These are phyloP conservation scores for Nymphalis c-album DNA, from an alignment of 2,888 invertebrate species.

Conservation along the genomic window DNA sequence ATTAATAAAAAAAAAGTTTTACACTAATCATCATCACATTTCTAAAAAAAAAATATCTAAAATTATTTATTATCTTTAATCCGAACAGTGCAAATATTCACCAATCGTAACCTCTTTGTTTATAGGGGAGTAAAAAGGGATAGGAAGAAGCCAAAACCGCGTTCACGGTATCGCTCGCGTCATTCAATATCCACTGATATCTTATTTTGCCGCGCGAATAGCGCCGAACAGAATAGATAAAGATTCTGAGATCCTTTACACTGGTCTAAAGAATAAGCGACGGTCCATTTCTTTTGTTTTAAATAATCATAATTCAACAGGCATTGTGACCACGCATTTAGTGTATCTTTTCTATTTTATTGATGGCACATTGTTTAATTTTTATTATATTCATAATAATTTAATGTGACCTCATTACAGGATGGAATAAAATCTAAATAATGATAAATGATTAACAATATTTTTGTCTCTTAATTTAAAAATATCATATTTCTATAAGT, in stretches of 20 bases:
- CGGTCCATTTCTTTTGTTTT: neutral
- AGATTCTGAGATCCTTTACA: constrained; percentile 52
- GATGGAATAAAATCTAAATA: no score
- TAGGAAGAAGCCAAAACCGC: constrained; percentile 51
- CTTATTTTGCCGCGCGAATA: constrained; percentile 74
- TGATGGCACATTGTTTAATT: no score
- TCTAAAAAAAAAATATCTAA: neutral
- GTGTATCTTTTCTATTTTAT: no score
- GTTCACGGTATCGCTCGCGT: constrained; percentile 59
- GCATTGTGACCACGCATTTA: no score
- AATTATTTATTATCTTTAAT: constrained; percentile 55
- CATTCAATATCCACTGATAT: constrained; percentile 79
- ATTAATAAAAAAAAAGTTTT: no score
- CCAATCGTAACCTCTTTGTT: constrained; percentile 51
- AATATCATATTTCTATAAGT: no score
- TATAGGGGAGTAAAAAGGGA: constrained; percentile 44
- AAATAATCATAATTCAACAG: neutral
- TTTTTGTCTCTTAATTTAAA: no score
- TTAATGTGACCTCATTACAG: no score
- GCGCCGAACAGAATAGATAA: constrained; percentile 62
- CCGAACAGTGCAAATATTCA: constrained; percentile 36
- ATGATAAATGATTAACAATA: no score
- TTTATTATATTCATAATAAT: no score
- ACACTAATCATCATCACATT: no score
- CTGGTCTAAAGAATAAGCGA: constrained; percentile 48